phyloP scores from a whole-genome alignment of 1,140 invertebrate species.

The Notospermus geniculatus region DNA sequence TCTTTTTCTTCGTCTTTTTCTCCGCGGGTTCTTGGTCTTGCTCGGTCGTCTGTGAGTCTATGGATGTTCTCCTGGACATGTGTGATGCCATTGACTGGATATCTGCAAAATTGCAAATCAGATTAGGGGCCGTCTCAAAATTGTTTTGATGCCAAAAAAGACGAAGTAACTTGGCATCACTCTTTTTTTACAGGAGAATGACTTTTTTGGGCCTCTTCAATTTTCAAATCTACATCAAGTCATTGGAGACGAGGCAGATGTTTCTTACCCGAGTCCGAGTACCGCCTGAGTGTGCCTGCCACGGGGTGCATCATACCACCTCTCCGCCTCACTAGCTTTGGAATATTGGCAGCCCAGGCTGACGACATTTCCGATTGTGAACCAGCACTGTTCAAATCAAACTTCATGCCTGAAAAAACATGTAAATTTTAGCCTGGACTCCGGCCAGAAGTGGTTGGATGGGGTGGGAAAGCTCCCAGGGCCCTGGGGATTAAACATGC shows the following conservation, averaged over 20 bases:
- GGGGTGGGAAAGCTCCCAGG: too few relatives aligned
- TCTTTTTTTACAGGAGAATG: too few relatives aligned
- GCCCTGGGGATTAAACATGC: too few relatives aligned
- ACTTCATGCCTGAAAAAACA: slow-evolving; percentile 68
- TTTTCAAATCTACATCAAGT: background rate
- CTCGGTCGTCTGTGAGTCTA: slow-evolving; percentile 30
- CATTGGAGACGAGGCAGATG: background rate
- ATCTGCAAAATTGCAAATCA: too few relatives aligned
- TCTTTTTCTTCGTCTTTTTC: slow-evolving; percentile 11
- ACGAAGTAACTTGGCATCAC: too few relatives aligned
- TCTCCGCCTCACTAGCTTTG: slow-evolving; percentile 77
- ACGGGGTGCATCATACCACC: slow-evolving; percentile 59
- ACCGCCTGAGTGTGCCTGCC: slow-evolving; percentile 36
- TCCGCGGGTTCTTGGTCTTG: background rate
- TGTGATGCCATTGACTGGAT: slow-evolving; percentile 33
- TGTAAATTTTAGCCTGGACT: too few relatives aligned
- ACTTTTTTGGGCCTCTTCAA: background rate
- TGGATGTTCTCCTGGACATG: slow-evolving; percentile 23
- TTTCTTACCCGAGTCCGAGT: slow-evolving; percentile 46
- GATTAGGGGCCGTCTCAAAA: too few relatives aligned
- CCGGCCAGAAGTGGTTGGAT: too few relatives aligned
- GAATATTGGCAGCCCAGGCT: slow-evolving; percentile 83
- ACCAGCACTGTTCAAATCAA: slow-evolving; percentile 76
- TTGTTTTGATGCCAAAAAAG: too few relatives aligned
- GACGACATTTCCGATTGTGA: slow-evolving; percentile 63